These are phyloP conservation scores for Tiphia femorata DNA, from an alignment of 2,888 invertebrate species.

Conservation along the genomic window DNA sequence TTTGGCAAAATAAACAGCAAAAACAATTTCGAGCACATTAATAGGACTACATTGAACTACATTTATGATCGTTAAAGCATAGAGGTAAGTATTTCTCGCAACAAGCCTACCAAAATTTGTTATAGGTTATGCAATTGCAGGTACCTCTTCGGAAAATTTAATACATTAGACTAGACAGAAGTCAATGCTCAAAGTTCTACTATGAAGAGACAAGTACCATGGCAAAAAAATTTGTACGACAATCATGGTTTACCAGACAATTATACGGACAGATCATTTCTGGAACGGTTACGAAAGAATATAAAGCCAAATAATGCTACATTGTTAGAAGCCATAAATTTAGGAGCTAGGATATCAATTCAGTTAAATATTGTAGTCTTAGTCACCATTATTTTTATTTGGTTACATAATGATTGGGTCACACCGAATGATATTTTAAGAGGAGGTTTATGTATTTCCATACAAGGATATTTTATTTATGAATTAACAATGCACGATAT, in stretches of 20 bases:
- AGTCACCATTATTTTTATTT: slow-evolving; percentile 80
- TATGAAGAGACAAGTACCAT: too few relatives aligned
- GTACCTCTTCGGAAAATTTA: too few relatives aligned
- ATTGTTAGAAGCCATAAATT: slow-evolving; percentile 77
- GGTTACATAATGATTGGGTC: slow-evolving; percentile 79
- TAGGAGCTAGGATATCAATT: slow-evolving; percentile 84
- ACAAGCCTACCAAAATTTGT: too few relatives aligned
- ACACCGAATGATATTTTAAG: slow-evolving; percentile 77
- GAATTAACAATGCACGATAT: too few relatives aligned
- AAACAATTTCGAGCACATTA: too few relatives aligned
- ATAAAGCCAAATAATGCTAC: slow-evolving; percentile 82
- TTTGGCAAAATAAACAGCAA: too few relatives aligned
- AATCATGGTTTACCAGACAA: slow-evolving; percentile 91
- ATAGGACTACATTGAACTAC: too few relatives aligned
- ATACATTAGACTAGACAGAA: too few relatives aligned
- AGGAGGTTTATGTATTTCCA: slow-evolving; percentile 72
- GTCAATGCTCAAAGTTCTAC: too few relatives aligned
- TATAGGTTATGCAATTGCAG: too few relatives aligned
- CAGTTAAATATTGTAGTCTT: slow-evolving; percentile 83
- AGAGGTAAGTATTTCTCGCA: too few relatives aligned
- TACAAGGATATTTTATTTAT: slow-evolving; percentile 77
- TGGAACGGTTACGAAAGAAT: slow-evolving; percentile 88
- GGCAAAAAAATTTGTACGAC: slow-evolving; percentile 93
- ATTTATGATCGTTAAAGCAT: too few relatives aligned
- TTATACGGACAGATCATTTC: slow-evolving; percentile 89